Base-by-base conservation (phyloP, 1,140 invertebrate genomes). In the Epicauta chinensis region DNA sequence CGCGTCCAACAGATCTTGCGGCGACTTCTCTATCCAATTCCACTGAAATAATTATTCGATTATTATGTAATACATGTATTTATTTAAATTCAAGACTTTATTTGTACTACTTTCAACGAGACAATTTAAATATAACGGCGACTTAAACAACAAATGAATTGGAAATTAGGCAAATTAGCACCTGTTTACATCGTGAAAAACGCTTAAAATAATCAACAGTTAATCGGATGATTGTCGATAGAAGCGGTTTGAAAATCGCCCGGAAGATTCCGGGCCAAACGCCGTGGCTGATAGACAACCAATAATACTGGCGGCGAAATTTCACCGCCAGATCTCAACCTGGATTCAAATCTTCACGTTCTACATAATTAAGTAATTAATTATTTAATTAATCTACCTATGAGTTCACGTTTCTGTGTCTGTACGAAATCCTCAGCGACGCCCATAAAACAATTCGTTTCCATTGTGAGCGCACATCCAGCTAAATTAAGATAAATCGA, bases 1-100 rank as follows among this genome's bases (percentile, higher is more conserved):
- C 48, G 16, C 57, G 41, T 0, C 54, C 56, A 7, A 11, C 44
- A 7, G 51, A 11, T 43, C 17, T 56, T n/a, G 34, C 16, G 4
- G 4, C 4, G 2, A 39, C 40, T 30, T 52, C 43, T 9, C 37
- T 36, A 49, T 67, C 61, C 1, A 64, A 64, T 60, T 68, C 54
- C 45, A 40, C 66, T 66, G 54, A 4, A 55, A 62, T 49, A 38
- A 32, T 2, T 10, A 30, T 48, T 38, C 13, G 2, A 47, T 47
- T 49, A 34, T 23, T 35, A 49, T 35, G 46, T 29, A 1, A 46
- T 36, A 23, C 16, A 7, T 46, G 14, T 46, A 35, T 32, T 38
- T 23, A 11, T 47, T 47, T 15, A 10, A 37, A 47, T 47, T 47
- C 45, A 29, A 12, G 14, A 10, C 32, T 37, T 38, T 37, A 16